Evolutionary conservation across 2,113 vertebrate species (phyloP).

Genomic region (Centropus bengalensis): DNA sequence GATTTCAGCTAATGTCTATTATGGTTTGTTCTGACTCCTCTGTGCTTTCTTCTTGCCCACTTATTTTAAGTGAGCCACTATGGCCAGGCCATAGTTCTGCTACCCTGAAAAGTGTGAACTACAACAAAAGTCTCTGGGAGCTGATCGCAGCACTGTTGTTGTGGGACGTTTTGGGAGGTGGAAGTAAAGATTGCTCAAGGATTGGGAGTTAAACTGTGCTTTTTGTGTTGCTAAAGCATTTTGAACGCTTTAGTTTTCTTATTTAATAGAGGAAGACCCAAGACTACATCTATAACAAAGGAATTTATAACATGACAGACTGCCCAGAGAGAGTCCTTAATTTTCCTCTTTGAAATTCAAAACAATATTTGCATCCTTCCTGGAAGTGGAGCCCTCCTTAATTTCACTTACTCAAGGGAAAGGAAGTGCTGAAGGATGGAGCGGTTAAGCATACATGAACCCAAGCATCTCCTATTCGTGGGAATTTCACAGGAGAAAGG

Average conservation of each 20-base stretch:
- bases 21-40: background rate
- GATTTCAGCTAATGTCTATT: background rate
- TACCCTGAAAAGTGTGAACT: background rate
- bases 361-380: conserved; percentile 41
- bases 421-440: conserved; percentile 55
- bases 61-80: background rate
- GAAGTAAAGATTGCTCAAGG: background rate
- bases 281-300: conserved; percentile 42
- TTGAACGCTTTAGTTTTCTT: conserved; percentile 7
- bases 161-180: accelerated
- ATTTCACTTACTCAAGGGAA: conserved; percentile 43
- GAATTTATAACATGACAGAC: conserved; percentile 53
- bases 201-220: background rate
- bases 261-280: conserved; percentile 11
- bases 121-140: background rate
- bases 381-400: conserved; percentile 18
- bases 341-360: conserved; percentile 69
- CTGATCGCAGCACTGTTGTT: background rate
- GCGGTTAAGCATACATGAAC: conserved; percentile 34
- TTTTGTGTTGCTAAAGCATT: background rate
- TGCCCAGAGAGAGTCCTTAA: conserved; percentile 23
- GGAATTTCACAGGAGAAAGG: conserved; percentile 63
- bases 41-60: background rate
- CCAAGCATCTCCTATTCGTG: conserved; percentile 17
- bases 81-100: background rate